Evolutionary conservation across 2,113 vertebrate species (phyloP).

Genomic region (Oenanthe melanoleuca): DNA sequence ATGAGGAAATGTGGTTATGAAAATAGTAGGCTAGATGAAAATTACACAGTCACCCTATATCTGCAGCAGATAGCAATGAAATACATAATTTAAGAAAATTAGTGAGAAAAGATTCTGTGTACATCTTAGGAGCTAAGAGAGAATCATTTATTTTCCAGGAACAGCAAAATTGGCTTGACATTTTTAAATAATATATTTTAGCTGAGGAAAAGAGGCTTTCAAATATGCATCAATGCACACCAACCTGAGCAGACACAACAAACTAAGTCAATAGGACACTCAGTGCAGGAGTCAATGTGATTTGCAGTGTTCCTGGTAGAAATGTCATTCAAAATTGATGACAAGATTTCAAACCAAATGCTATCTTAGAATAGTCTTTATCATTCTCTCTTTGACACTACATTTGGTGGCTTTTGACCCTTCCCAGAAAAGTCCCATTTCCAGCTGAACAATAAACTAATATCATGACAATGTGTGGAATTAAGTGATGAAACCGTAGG

Average conservation of each 20-base stretch:
- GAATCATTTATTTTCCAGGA: constrained; percentile 65
- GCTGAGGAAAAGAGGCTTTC: constrained; percentile 69
- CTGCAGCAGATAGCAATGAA: background rate
- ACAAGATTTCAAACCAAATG: constrained; percentile 54
- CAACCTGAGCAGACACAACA: constrained; percentile 25
- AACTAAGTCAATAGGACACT: constrained; percentile 63
- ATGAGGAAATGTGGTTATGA: background rate
- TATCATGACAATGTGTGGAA: background rate
- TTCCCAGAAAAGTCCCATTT: background rate
- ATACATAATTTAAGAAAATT: constrained; percentile 60
- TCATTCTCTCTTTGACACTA: constrained; percentile 13
- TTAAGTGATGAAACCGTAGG: background rate
- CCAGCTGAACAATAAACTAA: constrained; percentile 19
- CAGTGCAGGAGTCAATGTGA: constrained; percentile 55
- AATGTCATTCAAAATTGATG: constrained; percentile 73
- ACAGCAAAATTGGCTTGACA: constrained; percentile 68
- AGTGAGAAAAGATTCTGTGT: constrained; percentile 27
- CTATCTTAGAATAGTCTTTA: constrained; percentile 51
- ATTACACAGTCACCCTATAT: background rate
- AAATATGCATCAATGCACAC: constrained; percentile 40
- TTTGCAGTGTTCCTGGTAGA: constrained; percentile 55
- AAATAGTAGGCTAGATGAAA: background rate
- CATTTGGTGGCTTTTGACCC: background rate
- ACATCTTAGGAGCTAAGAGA: constrained; percentile 30
- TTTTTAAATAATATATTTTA: constrained; percentile 80